Base-by-base conservation (phyloP, 2,888 invertebrate genomes). In the Euplexia lucipara region DNA sequence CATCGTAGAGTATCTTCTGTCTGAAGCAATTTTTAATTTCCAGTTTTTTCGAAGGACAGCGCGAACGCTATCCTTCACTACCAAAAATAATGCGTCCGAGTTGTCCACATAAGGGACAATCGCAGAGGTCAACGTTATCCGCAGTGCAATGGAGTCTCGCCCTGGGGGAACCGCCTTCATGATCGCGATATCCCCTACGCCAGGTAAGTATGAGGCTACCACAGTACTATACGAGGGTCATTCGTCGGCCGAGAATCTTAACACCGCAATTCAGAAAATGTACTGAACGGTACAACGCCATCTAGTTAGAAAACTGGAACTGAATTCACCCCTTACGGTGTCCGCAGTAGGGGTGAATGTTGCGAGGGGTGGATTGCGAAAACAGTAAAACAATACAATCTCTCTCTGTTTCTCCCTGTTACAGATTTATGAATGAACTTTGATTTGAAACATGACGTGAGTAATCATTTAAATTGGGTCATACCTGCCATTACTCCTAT, bases 401-500 rank as follows among this genome's bases (percentile, higher is more conserved):
- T 37, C 1, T n/a, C 4, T 3, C 34, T 34, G 34, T 34, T 32
- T 26, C 5, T 3, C 2, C 5, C 2, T 26, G 2, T 26, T 26
- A 26, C 26, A 26, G 26, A 26, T 26, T n/a, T 26, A 26, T 26
- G n/a, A n/a, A 26, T 26, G 26, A 26, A 26, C 26, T 26, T 3
- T 26, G 2, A 3, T 26, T 26, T 3, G 2, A 26, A 26, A 26
- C 5, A 26, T 3, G 26, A 7, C 12, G 22, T 22, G 26, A n/a
- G n/a, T n/a, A n/a, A n/a, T n/a, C n/a, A n/a, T n/a, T n/a, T n/a
- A 10, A 20, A 51, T 45, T 14, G 37, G 37, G 3, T 20, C 18
- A 26, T 81, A 94, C 94, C 86, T 72, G 94, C 93, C 93, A 95
- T 94, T 0, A 85, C 1, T 30, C 93, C 93, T 0, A 84, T 84